phyloP scores from a whole-genome alignment of 2,797 vertebrate genomes.

The Sylvilagus floridanus region DNA sequence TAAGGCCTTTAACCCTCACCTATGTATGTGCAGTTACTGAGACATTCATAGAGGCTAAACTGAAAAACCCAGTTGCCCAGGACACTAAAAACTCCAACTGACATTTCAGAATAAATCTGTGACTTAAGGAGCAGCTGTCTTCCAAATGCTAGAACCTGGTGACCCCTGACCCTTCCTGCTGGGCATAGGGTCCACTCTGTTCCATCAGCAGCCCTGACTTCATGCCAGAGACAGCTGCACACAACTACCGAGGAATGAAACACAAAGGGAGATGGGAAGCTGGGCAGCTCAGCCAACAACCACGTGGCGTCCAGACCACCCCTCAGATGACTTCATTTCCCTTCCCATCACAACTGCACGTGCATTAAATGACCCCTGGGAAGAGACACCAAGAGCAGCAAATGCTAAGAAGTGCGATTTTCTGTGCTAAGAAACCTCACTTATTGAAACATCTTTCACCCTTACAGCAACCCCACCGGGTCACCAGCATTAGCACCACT shows the following conservation, averaged over 20 bases:
- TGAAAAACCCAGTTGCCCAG: background rate
- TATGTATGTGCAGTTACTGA: background rate
- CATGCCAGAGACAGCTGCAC: background rate
- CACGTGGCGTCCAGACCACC: fast-evolving
- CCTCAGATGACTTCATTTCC: background rate
- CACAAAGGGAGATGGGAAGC: background rate
- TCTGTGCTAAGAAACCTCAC: background rate
- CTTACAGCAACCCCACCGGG: fast-evolving
- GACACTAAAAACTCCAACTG: background rate
- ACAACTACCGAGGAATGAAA: background rate
- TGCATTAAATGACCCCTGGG: fast-evolving
- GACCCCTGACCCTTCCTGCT: too few relatives aligned
- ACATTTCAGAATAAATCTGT: background rate
- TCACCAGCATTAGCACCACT: fast-evolving
- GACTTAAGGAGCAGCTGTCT: fast-evolving
- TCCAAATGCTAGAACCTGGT: background rate
- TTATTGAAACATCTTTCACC: background rate
- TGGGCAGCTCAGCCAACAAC: too few relatives aligned
- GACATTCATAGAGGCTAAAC: background rate
- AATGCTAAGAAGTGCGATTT: fast-evolving
- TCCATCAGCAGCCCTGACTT: background rate
- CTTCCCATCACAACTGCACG: fast-evolving
- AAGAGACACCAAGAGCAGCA: background rate
- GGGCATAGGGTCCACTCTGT: fast-evolving
- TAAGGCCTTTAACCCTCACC: background rate